Base-by-base conservation (phyloP, 1,140 invertebrate genomes). In the Kradibia gibbosae region DNA sequence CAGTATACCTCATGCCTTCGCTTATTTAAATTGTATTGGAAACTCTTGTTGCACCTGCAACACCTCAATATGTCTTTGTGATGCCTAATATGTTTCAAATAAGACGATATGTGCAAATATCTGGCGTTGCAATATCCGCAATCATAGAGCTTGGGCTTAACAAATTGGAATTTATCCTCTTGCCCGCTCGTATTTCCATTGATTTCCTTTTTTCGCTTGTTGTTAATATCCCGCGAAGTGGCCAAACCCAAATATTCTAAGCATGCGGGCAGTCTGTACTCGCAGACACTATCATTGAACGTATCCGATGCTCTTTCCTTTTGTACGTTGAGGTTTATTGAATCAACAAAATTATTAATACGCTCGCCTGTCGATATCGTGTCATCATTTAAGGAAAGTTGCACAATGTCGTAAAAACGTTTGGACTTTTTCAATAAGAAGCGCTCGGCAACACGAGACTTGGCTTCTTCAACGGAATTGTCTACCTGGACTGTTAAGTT, bases 341-440 rank as follows among this genome's bases (percentile, higher is more conserved):
- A 22, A 4, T 62, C 11, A 10, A 55, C 20, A 11, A 55, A 22
- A 55, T 55, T 11, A 13, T 55, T 3, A 13, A 55, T 13, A 17
- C 53, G 20, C 22, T 55, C 7, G 7, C 7, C 45, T 8, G 7
- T 10, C 53, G 53, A 55, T 11, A 55, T 13, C 10, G 20, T 3
- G 10, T 17, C 20, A 15, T 77, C 50, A 25, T 25, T 65, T 4
- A 78, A n/a, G 28, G 48, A 65, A 13, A 65, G 28, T 20, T 57
- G 60, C 0, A 78, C 39, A 2, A 62, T 62, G 3, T 31, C 75
- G 34, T 50, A 79, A n/a, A 72, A 79, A 28, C 67, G 78, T 17
- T 79, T 72, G 3, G 78, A 79, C 25, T 79, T 79, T 34, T 72
- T 79, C 20, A 79, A n/a, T 0, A 79, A 11, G 20, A 72, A 72